phyloP scores from a whole-genome alignment of 2,113 vertebrate genomes.

The Chlorodrepanis virens region DNA sequence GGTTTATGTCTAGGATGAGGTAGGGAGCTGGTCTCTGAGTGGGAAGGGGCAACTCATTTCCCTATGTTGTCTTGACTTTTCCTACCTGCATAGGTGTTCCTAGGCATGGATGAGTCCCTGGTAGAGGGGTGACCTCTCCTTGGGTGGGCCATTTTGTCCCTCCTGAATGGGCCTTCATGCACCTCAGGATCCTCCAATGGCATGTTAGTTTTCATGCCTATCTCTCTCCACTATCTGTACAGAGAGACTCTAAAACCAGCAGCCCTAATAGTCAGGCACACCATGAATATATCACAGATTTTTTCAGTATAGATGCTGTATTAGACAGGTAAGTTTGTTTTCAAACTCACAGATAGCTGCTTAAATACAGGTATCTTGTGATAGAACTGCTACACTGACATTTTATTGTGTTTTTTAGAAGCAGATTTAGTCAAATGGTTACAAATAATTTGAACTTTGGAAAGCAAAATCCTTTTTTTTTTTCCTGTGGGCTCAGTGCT shows the following conservation, averaged over 20 bases:
- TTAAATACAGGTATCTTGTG: not conserved
- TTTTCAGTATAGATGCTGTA: not conserved
- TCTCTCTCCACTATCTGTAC: not conserved
- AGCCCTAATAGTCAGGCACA: not conserved
- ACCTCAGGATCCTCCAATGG: not conserved
- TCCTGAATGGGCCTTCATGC: not conserved
- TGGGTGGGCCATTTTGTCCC: not conserved
- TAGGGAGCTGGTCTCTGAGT: not conserved
- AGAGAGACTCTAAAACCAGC: not conserved
- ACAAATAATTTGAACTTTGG: not conserved
- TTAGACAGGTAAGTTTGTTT: not conserved
- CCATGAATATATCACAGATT: not conserved
- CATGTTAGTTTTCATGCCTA: not conserved
- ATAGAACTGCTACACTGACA: not conserved
- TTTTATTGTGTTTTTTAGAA: not conserved
- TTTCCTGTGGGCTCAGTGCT: not conserved
- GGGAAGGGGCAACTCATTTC: accelerated
- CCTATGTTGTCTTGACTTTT: not conserved
- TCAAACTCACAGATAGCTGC: not conserved
- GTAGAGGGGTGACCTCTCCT: not conserved
- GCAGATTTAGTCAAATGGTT: not conserved
- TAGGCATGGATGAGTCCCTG: accelerated
- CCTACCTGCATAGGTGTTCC: not conserved
- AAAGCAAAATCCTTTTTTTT: not conserved
- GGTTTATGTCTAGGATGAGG: not conserved